phyloP scores from a whole-genome alignment of 2,113 vertebrate genomes.

The Chaetops frenatus region DNA sequence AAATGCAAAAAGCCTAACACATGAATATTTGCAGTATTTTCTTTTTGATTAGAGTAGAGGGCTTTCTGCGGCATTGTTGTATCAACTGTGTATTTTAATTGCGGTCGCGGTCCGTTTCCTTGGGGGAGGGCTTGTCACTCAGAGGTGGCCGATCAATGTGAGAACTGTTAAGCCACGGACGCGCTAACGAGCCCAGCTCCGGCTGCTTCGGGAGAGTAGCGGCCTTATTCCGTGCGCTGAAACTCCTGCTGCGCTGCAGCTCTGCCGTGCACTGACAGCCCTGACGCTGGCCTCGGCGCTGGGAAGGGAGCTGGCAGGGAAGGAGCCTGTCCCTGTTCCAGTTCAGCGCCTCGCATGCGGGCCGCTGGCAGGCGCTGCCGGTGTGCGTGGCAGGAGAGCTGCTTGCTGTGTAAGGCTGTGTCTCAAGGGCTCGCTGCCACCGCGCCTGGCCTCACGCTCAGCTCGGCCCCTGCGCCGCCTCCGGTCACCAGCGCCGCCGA shows the following conservation, averaged over 20 bases:
- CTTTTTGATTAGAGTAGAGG: background rate
- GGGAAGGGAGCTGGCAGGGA: background rate
- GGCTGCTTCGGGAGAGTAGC: background rate
- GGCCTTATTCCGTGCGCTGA: background rate
- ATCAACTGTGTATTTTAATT: background rate
- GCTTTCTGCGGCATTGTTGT: background rate
- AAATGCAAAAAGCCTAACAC: background rate
- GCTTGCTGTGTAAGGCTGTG: background rate
- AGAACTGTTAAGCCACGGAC: background rate
- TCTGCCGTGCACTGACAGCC: background rate
- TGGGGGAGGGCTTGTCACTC: background rate
- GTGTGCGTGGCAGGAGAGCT: background rate
- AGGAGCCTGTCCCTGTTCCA: background rate
- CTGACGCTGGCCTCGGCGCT: background rate
- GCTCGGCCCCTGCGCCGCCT: fast-evolving
- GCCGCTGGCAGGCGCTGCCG: background rate
- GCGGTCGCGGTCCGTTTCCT: background rate
- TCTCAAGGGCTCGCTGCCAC: background rate
- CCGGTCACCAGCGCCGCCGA: fast-evolving
- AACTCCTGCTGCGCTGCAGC: background rate
- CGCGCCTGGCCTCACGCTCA: fast-evolving
- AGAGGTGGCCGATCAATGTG: background rate
- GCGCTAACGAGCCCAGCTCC: background rate
- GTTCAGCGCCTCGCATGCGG: background rate
- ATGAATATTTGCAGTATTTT: background rate